Evolutionary conservation across 1,140 invertebrate species (phyloP), one percentile per base, ranked within the genome.

Genomic region (Bacillus rossius): DNA sequence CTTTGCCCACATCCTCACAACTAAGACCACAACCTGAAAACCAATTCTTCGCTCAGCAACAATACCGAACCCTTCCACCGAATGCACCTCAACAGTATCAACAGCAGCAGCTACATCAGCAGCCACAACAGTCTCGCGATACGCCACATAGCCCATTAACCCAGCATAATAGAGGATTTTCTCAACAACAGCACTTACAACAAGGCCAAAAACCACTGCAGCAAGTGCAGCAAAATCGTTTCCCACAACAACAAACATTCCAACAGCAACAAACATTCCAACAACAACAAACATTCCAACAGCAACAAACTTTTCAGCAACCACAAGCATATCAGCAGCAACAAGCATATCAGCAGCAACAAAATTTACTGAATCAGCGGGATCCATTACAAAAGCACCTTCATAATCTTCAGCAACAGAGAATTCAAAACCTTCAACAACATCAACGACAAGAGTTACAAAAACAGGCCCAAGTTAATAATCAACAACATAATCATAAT

Each of bases 361-460:
- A 10, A 49, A 22, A 22, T 41, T 16, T 43, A 45, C 20, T 42
- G 34, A 17, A 40, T 3, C 52, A 54, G 52, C 2, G 14, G 22
- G 62, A 70, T 25, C 37, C 25, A 0, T 42, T 61, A 2, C 65
- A 63, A 42, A 65, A 59, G 34, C 65, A 71, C 20, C 66, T 64
- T 56, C 55, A 63, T 61, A 54, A 67, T 54, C 47, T 55, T 57
- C 57, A 37, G 53, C 71, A 72, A 23, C 71, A 71, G 26, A 67
- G 71, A 53, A 67, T 69, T 50, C 69, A 71, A 13, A 71, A 73
- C 49, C 75, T 77, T 58, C 65, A 70, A 16, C 72, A 75, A 60
- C 77, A 77, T 61, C 73, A 78, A 56, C 76, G 79, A 74, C 73
- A 72, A 56, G 79, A 72, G 65, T 71, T 65, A 56, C 76, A 71